phyloP scores from a whole-genome alignment of 2,888 invertebrate species.

The Apamea crenata region DNA sequence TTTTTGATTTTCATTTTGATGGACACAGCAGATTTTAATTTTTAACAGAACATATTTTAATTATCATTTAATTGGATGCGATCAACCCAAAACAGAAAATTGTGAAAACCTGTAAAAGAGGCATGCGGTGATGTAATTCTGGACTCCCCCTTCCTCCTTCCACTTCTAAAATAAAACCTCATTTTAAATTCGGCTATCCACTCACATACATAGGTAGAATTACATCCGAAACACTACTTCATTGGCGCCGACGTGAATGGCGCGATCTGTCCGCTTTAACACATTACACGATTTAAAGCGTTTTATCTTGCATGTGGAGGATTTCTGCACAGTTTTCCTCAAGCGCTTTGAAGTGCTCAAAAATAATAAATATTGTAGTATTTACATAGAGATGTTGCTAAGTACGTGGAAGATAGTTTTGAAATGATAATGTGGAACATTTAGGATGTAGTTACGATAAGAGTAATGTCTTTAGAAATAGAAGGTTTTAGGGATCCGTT shows the following conservation, averaged over 20 bases:
- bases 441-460: neutral
- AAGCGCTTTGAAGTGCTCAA: slow-evolving; percentile 15
- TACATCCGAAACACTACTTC: slow-evolving; percentile 38
- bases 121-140: neutral
- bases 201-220: slow-evolving; percentile 17
- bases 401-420: neutral
- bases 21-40: no score
- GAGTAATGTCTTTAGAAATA: neutral
- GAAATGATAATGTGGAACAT: neutral
- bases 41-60: no score
- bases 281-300: slow-evolving; percentile 55
- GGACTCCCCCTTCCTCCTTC: neutral
- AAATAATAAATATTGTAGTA: slow-evolving; percentile 11
- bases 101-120: neutral
- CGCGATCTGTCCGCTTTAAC: slow-evolving; percentile 55
- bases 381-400: neutral
- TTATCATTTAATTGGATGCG: no score
- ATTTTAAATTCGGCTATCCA: slow-evolving; percentile 19
- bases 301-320: slow-evolving; percentile 53
- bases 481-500: neutral
- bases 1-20: slow-evolving; percentile 25
- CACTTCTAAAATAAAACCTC: neutral
- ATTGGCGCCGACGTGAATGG: slow-evolving; percentile 49
- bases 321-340: slow-evolving; percentile 30
- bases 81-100: neutral